Base-by-base conservation (phyloP, 2,797 vertebrate species). In the Spinus pinus region DNA sequence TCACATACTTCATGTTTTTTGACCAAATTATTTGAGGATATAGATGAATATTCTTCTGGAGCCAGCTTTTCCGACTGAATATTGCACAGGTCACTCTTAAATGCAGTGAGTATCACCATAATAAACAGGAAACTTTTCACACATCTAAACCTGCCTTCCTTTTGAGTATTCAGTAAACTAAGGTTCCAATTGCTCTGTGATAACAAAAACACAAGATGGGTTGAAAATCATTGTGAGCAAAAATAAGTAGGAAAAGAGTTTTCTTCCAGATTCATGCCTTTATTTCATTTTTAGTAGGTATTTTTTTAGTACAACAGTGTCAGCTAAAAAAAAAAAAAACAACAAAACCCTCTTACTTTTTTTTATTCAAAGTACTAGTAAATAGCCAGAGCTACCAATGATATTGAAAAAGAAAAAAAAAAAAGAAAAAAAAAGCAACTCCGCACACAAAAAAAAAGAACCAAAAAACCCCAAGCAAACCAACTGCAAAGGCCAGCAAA, bases 351-450 rank as follows among this genome's bases (percentile, higher is more conserved):
- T 9, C 18, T 37, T 72, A n/a, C 0, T 39, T 14, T 57, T 57
- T 77, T 66, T 30, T 1, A 7, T 2, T 44, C 21, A 72, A 81
- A 64, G 8, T 23, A 8, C 6, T 37, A 46, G 7, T 4, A 81
- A 74, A 57, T 41, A 65, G 30, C 19, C 44, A 41, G 12, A 75
- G 10, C 9, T 79, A 53, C 14, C 30, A 39, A n/a, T 11, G 17
- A 58, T 7, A 70, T 2, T 56, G 5, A 17, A 54, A 54, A 20
- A 66, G 57, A 47, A 70, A 20, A 58, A 65, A 51, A 66, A 28
- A 41, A 13, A 1, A n/a, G n/a, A 3, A 2, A 5, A 12, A 8
- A 4, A 12, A 10, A 1, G 1, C 8, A 42, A 19, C 41, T 1
- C 54, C 13, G 7, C 14, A 24, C 14, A 33, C 14, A 3, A 10